phyloP scores from a whole-genome alignment of 2,888 invertebrate species.

The Lamellibrachia satsuma region DNA sequence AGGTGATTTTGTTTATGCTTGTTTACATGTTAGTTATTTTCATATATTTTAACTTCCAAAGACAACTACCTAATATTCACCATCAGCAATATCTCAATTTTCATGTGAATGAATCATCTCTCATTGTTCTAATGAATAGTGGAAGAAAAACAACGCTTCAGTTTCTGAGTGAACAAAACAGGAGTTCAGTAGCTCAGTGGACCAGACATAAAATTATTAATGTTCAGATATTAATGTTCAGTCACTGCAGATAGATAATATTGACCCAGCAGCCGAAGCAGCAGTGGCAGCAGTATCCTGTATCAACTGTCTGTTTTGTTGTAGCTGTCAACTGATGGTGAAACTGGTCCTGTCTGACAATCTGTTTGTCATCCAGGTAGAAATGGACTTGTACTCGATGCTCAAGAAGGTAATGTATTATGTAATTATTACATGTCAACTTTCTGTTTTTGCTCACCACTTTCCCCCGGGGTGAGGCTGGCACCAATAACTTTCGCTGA shows the following conservation, averaged over 20 bases:
- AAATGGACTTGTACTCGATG: conserved; percentile 79
- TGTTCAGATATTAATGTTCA: too few relatives aligned
- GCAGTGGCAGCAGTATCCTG: too few relatives aligned
- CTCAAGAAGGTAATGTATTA: conserved; percentile 69
- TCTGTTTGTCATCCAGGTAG: conserved; percentile 80
- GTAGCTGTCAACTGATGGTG: conserved; percentile 74
- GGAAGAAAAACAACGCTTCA: too few relatives aligned
- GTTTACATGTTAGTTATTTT: background rate
- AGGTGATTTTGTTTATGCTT: background rate
- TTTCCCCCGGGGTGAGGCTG: too few relatives aligned
- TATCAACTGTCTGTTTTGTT: background rate
- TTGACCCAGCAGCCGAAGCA: too few relatives aligned
- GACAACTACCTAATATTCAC: background rate
- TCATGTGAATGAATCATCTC: too few relatives aligned
- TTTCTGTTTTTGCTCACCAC: too few relatives aligned
- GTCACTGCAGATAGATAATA: too few relatives aligned
- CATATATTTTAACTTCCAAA: background rate
- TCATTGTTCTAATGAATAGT: background rate
- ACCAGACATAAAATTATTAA: too few relatives aligned
- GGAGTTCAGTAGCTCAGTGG: too few relatives aligned
- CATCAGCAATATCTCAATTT: background rate
- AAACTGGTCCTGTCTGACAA: conserved; percentile 74
- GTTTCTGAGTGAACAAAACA: too few relatives aligned
- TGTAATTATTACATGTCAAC: background rate
- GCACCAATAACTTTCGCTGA: too few relatives aligned